A percentile compares a stretch with the other conserved stretches of the same genome.
Evolutionary conservation across 1,140 invertebrate genomes (phyloP).

Genomic region (Bombus soroeensis): DNA sequence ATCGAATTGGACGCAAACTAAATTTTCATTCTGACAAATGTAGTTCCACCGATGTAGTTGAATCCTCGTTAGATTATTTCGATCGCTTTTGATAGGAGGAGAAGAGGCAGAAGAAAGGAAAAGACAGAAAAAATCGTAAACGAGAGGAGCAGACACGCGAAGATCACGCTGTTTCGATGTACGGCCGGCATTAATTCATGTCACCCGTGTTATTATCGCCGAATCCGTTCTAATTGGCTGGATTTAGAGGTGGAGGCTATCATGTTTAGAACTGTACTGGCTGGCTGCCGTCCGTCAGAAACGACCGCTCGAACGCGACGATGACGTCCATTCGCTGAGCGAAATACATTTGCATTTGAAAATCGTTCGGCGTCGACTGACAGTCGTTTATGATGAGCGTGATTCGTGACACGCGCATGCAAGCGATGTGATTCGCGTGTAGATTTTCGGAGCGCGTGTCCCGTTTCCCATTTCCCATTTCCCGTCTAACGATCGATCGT

Average conservation of each 20-base stretch:
- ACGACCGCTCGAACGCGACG: slow-evolving; percentile 45
- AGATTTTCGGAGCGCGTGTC: slow-evolving; percentile 50
- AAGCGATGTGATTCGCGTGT: slow-evolving; percentile 49
- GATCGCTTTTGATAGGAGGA: too few relatives aligned
- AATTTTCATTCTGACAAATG: too few relatives aligned
- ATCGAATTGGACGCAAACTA: too few relatives aligned
- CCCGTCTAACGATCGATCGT: background rate
- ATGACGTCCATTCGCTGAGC: slow-evolving; percentile 43
- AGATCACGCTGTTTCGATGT: slow-evolving; percentile 13
- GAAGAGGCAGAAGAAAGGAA: background rate
- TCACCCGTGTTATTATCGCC: slow-evolving; percentile 51
- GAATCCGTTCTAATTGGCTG: slow-evolving; percentile 60
- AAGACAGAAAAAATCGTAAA: background rate
- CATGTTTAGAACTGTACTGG: slow-evolving; percentile 48
- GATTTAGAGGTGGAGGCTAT: slow-evolving; percentile 26
- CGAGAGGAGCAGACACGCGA: background rate
- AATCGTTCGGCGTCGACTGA: slow-evolving; percentile 54
- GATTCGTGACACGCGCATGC: slow-evolving; percentile 55
- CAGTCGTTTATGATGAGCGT: slow-evolving; percentile 55
- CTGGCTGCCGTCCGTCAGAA: slow-evolving; percentile 35
- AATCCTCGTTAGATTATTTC: too few relatives aligned
- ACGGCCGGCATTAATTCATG: background rate
- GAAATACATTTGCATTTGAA: slow-evolving; percentile 68
- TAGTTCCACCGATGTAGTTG: too few relatives aligned
- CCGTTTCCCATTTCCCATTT: background rate